phyloP scores from a whole-genome alignment of 2,797 vertebrate species.

The Thripadectes ignobilis region DNA sequence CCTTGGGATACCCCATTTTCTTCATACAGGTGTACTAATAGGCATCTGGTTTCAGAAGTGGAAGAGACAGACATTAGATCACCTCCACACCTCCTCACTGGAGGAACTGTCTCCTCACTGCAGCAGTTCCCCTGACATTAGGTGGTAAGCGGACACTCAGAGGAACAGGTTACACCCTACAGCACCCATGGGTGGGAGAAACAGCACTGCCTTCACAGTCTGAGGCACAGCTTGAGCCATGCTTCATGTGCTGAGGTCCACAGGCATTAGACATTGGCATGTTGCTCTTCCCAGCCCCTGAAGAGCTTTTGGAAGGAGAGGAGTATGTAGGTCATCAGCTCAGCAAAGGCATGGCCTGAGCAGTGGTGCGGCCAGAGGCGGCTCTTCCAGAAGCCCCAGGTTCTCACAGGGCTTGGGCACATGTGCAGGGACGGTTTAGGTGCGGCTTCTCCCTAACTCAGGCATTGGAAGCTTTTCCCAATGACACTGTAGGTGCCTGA shows the following conservation, averaged over 20 bases:
- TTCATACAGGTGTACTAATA: not conserved
- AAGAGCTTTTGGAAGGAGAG: not conserved
- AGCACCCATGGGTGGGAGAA: not conserved
- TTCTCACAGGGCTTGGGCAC: not conserved
- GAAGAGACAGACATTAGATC: not conserved
- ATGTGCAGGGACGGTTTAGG: accelerated
- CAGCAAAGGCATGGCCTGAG: not conserved
- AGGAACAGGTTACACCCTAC: not conserved
- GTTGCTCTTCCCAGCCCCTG: not conserved
- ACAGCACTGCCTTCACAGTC: not conserved
- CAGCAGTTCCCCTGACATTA: not conserved
- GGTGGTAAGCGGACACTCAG: not conserved
- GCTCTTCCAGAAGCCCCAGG: not conserved
- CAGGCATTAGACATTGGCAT: accelerated
- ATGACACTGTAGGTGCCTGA: not conserved
- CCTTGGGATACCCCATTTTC: not conserved
- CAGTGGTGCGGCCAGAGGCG: accelerated
- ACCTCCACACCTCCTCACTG: accelerated
- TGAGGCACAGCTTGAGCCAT: not conserved
- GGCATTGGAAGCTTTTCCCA: not conserved
- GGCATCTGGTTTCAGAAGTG: not conserved
- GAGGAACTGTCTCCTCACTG: not conserved
- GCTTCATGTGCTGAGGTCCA: not conserved
- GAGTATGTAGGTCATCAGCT: not conserved
- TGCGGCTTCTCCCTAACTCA: not conserved